phyloP scores from a whole-genome alignment of 1,140 invertebrate genomes.

The Drosophila albomicans region DNA sequence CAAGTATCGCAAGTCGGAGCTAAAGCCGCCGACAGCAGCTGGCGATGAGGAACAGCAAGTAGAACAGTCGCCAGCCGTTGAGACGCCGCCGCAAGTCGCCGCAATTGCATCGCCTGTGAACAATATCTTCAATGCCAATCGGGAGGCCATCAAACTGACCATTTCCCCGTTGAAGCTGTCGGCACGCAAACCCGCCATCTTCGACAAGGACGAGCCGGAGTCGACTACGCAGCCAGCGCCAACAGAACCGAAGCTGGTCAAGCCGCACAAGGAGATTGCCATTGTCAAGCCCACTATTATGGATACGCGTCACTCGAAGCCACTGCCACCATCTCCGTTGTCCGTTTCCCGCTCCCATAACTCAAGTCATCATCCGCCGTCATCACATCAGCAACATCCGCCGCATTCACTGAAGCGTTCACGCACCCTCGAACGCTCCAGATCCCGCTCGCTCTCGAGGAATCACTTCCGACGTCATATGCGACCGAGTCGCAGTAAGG shows the following conservation, averaged over 20 bases:
- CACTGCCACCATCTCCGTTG: not conserved
- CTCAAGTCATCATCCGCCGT: too few species aligned
- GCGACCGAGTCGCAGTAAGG: slow-evolving; percentile 41
- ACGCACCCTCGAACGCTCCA: slow-evolving; percentile 45
- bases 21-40: slow-evolving; percentile 47
- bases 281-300: slow-evolving; percentile 82
- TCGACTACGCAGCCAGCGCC: not conserved
- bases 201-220: slow-evolving; percentile 67
- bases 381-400: not conserved
- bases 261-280: slow-evolving; percentile 69
- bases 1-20: slow-evolving; percentile 72
- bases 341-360: too few species aligned
- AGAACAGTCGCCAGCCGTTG: slow-evolving; percentile 28
- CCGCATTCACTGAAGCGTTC: slow-evolving; percentile 33
- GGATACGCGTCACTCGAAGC: slow-evolving; percentile 45
- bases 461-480: slow-evolving; percentile 40
- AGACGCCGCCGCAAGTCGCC: slow-evolving; percentile 14
- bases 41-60: slow-evolving; percentile 15
- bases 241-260: slow-evolving; percentile 34
- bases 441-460: slow-evolving; percentile 61
- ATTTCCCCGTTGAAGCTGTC: slow-evolving; percentile 74
- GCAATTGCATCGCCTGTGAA: slow-evolving; percentile 48
- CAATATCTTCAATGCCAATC: slow-evolving; percentile 79
- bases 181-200: slow-evolving; percentile 70
- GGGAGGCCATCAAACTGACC: slow-evolving; percentile 78